Conservation (phyloP, 92 coral and sea anemone species). For the Ricordea florida region DNA sequence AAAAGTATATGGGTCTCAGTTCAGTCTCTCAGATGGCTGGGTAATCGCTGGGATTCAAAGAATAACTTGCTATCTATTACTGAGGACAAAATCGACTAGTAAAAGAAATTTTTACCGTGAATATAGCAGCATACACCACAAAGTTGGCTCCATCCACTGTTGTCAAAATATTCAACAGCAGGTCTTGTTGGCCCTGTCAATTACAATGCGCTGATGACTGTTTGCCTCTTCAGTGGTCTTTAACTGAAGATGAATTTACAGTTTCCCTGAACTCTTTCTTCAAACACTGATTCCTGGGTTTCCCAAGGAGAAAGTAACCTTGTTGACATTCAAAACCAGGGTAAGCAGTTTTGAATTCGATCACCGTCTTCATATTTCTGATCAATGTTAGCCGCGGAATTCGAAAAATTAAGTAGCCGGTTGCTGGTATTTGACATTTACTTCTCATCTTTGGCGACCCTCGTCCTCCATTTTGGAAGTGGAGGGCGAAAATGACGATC, state of each 20-base stretch:
- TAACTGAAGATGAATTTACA: neutral
- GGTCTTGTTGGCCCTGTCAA: neutral
- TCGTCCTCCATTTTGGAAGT: too few relatives aligned
- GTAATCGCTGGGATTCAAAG: constrained; percentile 21
- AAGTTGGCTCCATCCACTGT: neutral
- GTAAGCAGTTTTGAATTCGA: too few relatives aligned
- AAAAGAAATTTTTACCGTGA: neutral
- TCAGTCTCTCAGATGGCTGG: constrained; percentile 37
- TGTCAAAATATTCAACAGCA: constrained; percentile 3
- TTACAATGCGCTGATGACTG: neutral
- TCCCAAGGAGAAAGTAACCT: constrained; percentile 2
- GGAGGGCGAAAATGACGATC: too few relatives aligned
- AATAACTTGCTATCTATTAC: too few relatives aligned
- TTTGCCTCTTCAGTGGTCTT: constrained; percentile 1
- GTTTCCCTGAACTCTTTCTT: neutral
- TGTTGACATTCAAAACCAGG: constrained; percentile 12
- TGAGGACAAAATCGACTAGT: too few relatives aligned
- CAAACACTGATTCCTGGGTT: neutral
- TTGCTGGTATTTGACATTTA: too few relatives aligned
- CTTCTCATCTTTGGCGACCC: too few relatives aligned
- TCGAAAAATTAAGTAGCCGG: too few relatives aligned
- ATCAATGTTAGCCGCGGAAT: too few relatives aligned
- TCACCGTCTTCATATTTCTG: too few relatives aligned
- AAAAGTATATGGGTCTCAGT: constrained; percentile 42
- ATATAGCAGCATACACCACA: constrained; percentile 11